phyloP scores from a whole-genome alignment of 2,797 vertebrate genomes.

The Microctenopoma steveboyesi region DNA sequence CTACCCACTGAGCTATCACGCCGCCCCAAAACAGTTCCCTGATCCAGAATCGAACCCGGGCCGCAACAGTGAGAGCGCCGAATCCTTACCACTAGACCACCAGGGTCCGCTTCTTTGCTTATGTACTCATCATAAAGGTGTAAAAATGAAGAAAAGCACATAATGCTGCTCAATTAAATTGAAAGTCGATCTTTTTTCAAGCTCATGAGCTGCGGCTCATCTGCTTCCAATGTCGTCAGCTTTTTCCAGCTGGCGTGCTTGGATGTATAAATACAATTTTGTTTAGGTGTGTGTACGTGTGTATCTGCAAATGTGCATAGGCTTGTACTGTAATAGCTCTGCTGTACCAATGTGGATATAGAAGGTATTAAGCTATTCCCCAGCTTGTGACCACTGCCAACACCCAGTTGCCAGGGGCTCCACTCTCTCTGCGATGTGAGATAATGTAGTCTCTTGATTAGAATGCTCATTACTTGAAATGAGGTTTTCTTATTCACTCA shows the following conservation, averaged over 20 bases:
- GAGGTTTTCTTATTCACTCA: slow-evolving; percentile 82
- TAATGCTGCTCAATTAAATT: slow-evolving; percentile 14
- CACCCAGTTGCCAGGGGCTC: slow-evolving; percentile 67
- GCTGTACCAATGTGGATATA: slow-evolving; percentile 49
- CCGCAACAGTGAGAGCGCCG: slow-evolving; percentile 79
- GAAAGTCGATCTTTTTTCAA: slow-evolving; percentile 26
- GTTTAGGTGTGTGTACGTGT: slow-evolving; percentile 26
- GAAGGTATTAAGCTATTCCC: slow-evolving; percentile 63
- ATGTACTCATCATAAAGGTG: background rate
- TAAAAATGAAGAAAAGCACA: slow-evolving; percentile 21
- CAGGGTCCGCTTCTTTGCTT: background rate
- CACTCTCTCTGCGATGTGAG: slow-evolving; percentile 62
- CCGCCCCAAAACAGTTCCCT: slow-evolving; percentile 44
- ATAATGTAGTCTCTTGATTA: slow-evolving; percentile 85
- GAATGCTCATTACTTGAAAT: slow-evolving; percentile 83
- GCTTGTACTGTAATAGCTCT: slow-evolving; percentile 54
- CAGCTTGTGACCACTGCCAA: slow-evolving; percentile 58
- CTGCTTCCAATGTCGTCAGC: slow-evolving; percentile 21
- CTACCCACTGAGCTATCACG: too few relatives aligned
- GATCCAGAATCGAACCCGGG: slow-evolving; percentile 76
- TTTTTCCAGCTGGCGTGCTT: slow-evolving; percentile 16
- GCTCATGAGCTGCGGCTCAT: background rate
- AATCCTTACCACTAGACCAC: slow-evolving; percentile 72
- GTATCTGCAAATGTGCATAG: slow-evolving; percentile 39
- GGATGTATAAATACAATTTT: slow-evolving; percentile 15